A percentile compares a stretch with the other conserved stretches of the same genome.
phyloP scores from a whole-genome alignment of 1,140 invertebrate genomes.

The Saccostrea echinata region DNA sequence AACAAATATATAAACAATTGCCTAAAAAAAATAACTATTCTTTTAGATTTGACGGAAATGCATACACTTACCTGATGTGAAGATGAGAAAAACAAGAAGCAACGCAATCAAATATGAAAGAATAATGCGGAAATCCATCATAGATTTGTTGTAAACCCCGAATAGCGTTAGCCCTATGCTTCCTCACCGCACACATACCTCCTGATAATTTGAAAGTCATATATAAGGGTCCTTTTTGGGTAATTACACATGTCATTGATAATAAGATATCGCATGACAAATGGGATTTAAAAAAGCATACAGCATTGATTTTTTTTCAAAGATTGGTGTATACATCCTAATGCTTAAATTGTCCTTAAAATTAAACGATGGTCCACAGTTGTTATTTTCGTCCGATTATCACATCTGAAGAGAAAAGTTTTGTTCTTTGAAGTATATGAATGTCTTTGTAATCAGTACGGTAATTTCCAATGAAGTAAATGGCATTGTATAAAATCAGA shows the following conservation, averaged over 20 bases:
- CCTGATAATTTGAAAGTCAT: background rate
- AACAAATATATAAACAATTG: no score
- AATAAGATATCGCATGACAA: slow-evolving; percentile 1
- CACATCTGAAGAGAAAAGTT: background rate
- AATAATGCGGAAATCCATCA: background rate
- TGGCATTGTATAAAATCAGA: background rate
- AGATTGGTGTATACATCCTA: background rate
- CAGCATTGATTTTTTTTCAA: background rate
- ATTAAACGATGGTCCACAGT: background rate
- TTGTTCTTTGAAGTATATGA: background rate
- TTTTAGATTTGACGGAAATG: no score
- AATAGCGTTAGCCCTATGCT: background rate
- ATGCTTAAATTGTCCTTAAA: background rate
- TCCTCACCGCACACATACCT: background rate
- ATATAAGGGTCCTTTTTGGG: background rate
- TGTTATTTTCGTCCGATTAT: background rate
- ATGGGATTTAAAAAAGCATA: background rate
- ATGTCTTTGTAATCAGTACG: background rate
- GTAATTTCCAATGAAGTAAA: background rate
- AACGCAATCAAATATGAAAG: background rate
- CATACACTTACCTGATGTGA: background rate
- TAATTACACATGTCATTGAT: background rate
- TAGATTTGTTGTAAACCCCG: background rate
- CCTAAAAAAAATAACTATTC: no score
- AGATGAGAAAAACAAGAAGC: background rate